Conservation (phyloP, 1,140 invertebrate species). For the Drosophila suzukii region DNA sequence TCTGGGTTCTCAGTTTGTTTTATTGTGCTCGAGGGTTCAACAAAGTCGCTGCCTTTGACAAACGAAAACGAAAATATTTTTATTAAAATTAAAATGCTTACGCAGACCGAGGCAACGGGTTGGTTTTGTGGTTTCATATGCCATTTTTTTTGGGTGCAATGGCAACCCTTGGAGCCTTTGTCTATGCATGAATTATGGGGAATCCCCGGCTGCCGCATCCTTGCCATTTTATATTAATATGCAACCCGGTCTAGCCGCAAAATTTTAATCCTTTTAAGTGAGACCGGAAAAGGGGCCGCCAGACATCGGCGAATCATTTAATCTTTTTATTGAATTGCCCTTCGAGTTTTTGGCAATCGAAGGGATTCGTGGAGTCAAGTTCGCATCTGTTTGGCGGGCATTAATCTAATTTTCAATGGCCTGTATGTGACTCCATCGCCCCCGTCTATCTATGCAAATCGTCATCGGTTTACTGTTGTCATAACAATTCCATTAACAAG, state of each 20-base stretch:
- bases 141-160: slow-evolving; percentile 14
- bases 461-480: slow-evolving; percentile 56
- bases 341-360: slow-evolving; percentile 51
- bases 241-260: slow-evolving; percentile 59
- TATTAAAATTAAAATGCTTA: slow-evolving; percentile 77
- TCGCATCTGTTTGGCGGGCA: slow-evolving; percentile 64
- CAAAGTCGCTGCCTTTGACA: slow-evolving; percentile 56
- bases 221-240: slow-evolving; percentile 56
- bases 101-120: slow-evolving; percentile 24
- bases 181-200: slow-evolving; percentile 53
- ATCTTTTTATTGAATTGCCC: slow-evolving; percentile 70
- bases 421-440: slow-evolving; percentile 33
- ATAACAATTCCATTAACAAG: slow-evolving; percentile 78
- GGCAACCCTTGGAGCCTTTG: slow-evolving; percentile 40
- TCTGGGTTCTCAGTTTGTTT: slow-evolving; percentile 22
- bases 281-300: slow-evolving; percentile 32
- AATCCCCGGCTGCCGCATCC: slow-evolving; percentile 6
- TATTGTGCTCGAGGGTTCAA: slow-evolving; percentile 56
- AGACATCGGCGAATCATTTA: slow-evolving; percentile 52
- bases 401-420: slow-evolving; percentile 67
- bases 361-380: slow-evolving; percentile 30
- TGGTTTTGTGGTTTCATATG: slow-evolving; percentile 23
- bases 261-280: slow-evolving; percentile 80
- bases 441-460: slow-evolving; percentile 40
- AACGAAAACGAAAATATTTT: slow-evolving; percentile 55